phyloP scores from a whole-genome alignment of 2,797 vertebrate species.

The Rhinichthys osculus region DNA sequence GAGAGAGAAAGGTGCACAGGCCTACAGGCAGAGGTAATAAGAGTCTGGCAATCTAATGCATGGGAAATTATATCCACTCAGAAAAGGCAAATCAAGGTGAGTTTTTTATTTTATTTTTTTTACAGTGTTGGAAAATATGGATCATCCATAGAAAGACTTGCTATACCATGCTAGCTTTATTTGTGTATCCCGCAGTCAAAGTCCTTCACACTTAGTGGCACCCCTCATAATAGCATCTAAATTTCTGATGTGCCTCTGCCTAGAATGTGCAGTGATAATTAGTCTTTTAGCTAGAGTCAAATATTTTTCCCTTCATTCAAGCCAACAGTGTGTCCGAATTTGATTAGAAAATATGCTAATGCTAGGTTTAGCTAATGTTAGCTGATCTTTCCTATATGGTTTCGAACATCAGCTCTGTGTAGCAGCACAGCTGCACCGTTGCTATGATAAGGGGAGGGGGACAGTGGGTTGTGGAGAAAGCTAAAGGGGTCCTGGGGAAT shows the following conservation, averaged over 20 bases:
- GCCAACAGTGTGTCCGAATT: conserved; percentile 63
- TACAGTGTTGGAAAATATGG: conserved; percentile 32
- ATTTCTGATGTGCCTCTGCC: not conserved
- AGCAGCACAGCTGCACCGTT: conserved; percentile 41
- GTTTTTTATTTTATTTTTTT: not conserved
- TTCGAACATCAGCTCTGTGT: conserved; percentile 22
- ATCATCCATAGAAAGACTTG: not conserved
- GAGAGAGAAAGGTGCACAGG: conserved; percentile 29
- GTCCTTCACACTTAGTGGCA: not conserved
- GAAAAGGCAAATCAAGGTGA: conserved; percentile 50
- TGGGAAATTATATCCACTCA: conserved; percentile 39
- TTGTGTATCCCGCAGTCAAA: not conserved
- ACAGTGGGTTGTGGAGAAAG: conserved; percentile 6
- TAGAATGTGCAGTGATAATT: not conserved
- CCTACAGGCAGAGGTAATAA: conserved; percentile 41
- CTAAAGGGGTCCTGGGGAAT: conserved; percentile 35
- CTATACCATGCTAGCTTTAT: not conserved
- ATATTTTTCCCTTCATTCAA: not conserved
- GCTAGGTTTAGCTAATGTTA: not conserved
- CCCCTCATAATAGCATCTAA: not conserved
- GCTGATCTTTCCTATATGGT: not conserved
- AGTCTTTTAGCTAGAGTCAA: not conserved
- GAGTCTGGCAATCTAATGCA: conserved; percentile 55
- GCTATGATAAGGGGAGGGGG: conserved; percentile 34
- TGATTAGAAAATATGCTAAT: not conserved